Conservation (phyloP, 2,797 vertebrate species). For the Dromococcyx pavoninus region DNA sequence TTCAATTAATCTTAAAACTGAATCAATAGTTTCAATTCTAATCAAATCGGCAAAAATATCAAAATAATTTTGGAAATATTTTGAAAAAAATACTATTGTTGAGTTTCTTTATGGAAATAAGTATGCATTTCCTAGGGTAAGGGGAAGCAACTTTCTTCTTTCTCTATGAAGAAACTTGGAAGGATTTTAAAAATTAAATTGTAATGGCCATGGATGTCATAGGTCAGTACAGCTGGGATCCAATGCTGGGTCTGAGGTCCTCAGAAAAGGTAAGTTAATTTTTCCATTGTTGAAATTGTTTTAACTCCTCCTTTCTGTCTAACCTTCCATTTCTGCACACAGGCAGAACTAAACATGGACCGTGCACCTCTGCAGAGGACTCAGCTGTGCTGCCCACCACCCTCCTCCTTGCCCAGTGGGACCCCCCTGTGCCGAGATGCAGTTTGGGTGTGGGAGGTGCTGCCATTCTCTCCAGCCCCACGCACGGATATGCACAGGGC, state of each 20-base stretch:
- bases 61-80: not conserved
- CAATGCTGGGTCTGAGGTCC: not conserved
- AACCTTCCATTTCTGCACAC: not conserved
- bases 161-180: not conserved
- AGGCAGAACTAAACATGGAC: not conserved
- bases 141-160: not conserved
- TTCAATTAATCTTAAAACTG: not conserved
- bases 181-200: not conserved
- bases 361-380: rapidly evolving
- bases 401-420: not conserved
- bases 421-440: not conserved
- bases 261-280: not conserved
- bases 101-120: not conserved
- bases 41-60: not conserved
- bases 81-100: not conserved
- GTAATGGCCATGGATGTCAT: not conserved
- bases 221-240: not conserved
- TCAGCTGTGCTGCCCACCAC: rapidly evolving
- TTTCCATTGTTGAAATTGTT: not conserved
- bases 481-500: not conserved
- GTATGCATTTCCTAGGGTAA: not conserved
- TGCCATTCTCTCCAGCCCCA: not conserved
- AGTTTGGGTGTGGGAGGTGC: not conserved
- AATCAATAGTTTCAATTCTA: not conserved
- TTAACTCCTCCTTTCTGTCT: not conserved